Conservation (phyloP, 64 coral and sea anemone species). For the Stichodactyla mertensii region DNA sequence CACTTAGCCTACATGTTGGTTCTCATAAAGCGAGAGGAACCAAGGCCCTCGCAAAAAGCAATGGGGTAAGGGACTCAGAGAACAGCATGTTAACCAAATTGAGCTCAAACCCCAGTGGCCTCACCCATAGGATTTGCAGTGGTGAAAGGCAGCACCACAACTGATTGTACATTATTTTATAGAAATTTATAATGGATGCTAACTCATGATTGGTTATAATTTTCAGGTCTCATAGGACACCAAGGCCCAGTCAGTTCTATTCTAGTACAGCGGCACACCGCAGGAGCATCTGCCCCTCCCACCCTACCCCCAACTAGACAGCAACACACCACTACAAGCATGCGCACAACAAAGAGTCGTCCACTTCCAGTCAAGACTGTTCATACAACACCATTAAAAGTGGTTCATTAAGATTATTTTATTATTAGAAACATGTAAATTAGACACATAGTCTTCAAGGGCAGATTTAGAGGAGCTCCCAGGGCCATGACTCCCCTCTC, state of each 20-base stretch:
- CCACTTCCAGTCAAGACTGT: constrained; percentile 52
- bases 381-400: constrained; percentile 89
- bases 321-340: constrained; percentile 36
- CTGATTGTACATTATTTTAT: too few species aligned
- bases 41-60: too few species aligned
- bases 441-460: not conserved
- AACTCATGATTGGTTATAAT: not conserved
- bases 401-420: constrained; percentile 58
- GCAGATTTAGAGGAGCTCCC: too few species aligned
- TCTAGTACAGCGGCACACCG: constrained; percentile 73
- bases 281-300: constrained; percentile 40
- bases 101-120: too few species aligned
- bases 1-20: too few species aligned
- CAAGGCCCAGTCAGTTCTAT: constrained; percentile 90
- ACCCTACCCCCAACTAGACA: constrained; percentile 33
- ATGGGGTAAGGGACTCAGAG: too few species aligned
- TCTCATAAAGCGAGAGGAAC: too few species aligned
- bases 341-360: constrained; percentile 45
- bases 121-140: too few species aligned
- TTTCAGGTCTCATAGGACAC: constrained; percentile 67
- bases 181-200: not conserved
- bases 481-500: too few species aligned
- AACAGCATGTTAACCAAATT: too few species aligned
- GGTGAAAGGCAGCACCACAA: too few species aligned
- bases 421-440: not conserved